Evolutionary conservation across 2,113 vertebrate species (phyloP).

Genomic region (Festucalex cinctus): DNA sequence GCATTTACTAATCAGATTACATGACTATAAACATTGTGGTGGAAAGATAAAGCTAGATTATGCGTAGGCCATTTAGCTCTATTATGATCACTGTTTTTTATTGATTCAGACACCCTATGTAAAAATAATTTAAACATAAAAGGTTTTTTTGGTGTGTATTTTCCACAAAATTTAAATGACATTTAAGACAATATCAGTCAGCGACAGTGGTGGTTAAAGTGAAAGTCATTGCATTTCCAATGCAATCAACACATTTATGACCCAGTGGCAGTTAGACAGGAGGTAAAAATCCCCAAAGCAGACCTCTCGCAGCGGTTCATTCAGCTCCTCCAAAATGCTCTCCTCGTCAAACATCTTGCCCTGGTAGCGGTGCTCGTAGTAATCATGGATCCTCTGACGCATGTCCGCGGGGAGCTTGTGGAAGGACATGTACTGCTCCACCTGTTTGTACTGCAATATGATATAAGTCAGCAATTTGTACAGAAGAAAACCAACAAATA

Average conservation of each 20-base stretch:
- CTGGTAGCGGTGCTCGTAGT: conserved; percentile 97
- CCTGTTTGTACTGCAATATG: conserved; percentile 88
- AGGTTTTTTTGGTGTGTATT: background rate
- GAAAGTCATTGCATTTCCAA: background rate
- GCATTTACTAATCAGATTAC: conserved; percentile 61
- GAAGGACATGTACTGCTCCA: conserved; percentile 99
- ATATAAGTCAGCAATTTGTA: background rate
- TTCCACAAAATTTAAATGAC: background rate
- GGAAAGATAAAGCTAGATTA: conserved; percentile 41
- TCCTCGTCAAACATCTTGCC: conserved; percentile 99
- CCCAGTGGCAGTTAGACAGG: background rate
- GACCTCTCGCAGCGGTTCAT: conserved; percentile 93
- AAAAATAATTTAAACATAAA: background rate
- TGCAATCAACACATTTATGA: conserved; percentile 5
- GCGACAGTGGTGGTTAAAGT: background rate
- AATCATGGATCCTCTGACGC: conserved; percentile 94
- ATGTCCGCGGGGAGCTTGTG: conserved; percentile 95
- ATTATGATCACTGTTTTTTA: conserved; percentile 2
- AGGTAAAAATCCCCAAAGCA: background rate
- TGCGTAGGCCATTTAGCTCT: conserved; percentile 32
- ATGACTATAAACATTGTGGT: conserved; percentile 46
- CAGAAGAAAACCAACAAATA: background rate
- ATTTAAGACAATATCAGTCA: background rate
- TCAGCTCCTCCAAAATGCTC: conserved; percentile 95
- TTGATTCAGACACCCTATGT: background rate